A percentile compares a stretch with the other conserved stretches of the same genome.
Conservation (phyloP, 1,140 invertebrate genomes). For the Rhyacophila brunnea region DNA sequence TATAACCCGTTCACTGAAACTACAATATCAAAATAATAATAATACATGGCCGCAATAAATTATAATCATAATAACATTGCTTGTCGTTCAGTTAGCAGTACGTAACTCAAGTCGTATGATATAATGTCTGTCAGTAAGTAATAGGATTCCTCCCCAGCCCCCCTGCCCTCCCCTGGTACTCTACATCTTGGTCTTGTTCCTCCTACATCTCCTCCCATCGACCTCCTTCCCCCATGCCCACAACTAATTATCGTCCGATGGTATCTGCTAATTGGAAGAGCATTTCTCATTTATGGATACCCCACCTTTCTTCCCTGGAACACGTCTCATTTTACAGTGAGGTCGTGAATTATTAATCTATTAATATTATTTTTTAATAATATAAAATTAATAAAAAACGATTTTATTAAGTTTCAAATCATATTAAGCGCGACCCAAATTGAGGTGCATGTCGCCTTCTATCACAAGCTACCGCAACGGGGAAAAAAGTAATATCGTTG, state of each 20-base stretch:
- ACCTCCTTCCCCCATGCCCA: conserved; percentile 7
- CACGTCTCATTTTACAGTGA: conserved; percentile 16
- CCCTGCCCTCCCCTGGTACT: not conserved
- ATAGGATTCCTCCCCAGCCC: conserved; percentile 25
- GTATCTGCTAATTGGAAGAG: conserved; percentile 37
- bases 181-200: conserved; percentile 2
- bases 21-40: no score
- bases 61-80: no score
- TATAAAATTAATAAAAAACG: no score
- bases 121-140: conserved; percentile 36
- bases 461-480: no score
- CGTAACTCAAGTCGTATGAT: conserved; percentile 33
- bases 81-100: conserved; percentile 5
- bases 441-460: no score
- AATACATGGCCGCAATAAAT: no score
- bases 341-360: not conserved
- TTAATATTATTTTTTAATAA: no score
- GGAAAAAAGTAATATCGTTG: no score
- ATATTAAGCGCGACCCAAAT: no score
- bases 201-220: not conserved
- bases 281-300: conserved; percentile 36
- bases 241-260: conserved; percentile 37
- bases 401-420: no score
- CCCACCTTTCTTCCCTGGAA: conserved; percentile 21
- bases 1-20: no score